Evolutionary conservation across 2,888 invertebrate genomes (phyloP), one percentile per base, ranked within the genome.

Genomic region (Hydroisotoma schaefferi): DNA sequence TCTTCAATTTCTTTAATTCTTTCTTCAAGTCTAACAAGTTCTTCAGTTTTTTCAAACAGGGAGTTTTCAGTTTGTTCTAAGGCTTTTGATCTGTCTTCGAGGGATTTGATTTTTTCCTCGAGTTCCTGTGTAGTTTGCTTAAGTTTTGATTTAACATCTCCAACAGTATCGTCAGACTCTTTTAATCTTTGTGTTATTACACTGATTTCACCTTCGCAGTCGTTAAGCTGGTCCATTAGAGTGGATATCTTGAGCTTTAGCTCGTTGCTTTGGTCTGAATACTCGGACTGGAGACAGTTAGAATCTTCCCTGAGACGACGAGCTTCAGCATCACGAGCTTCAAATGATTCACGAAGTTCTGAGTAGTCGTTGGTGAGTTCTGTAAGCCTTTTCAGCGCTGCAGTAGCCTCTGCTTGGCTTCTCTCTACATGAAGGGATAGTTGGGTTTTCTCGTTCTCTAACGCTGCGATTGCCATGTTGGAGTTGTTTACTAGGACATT

Each of bases 81-180:
- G 56, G 81, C 79, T 29, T 80, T 77, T n/a, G 87, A 79, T 73
- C 82, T 80, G 52, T 83, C 81, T 70, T 83, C 81, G 4, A 87
- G 77, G 56, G 81, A 79, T 27, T 79, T 76, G n/a, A 87, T 79
- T 71, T 82, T 80, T 53, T 83, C 81, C 72, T 83, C 80, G 1
- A 46, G 6, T 8, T 44, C 10, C 25, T 25, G 43, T 5, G 29
- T 28, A 2, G 46, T 20, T 6, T 22, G 25, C 23, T 59, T 55
- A 26, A 54, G 29, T 27, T 22, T 3, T 4, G 38, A 3, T 25
- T 37, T 52, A 18, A 28, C 20, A 4, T 52, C 52, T 22, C 10
- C 27, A 15, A 12, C 22, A 15, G 29, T 18, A 29, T 55, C 29
- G 44, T 65, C 65, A 6, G 62, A 57, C 12, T 65, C 65, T 37